Evolutionary conservation across 2,888 invertebrate genomes (phyloP), one percentile per base, ranked within the genome.

Genomic region (Notodonta dromedarius): DNA sequence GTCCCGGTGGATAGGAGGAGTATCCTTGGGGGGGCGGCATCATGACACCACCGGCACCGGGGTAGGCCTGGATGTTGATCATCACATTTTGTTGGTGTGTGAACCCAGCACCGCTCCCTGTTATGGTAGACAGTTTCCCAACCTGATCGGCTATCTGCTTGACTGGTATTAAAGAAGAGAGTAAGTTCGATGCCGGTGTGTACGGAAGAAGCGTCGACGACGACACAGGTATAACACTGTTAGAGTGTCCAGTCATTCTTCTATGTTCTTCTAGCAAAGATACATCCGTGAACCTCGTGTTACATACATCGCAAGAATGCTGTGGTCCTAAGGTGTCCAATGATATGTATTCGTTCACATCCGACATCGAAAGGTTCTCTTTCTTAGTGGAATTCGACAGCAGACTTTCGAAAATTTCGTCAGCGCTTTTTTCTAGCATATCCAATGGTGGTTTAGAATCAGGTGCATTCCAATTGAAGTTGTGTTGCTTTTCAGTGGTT

Each of bases 71-170:
- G 42, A 95, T 95, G 72, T 95, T 95, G 57, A 95, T 95, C 86
- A 95, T 92, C 3, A 95, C 95, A 77, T 95, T 95, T 77, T 95
- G 95, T 76, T 95, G 95, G 74, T 95, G 95, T 59, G 95, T 94
- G 56, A 91, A 94, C 1, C 88, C 88, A 32, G 89, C 70, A 0
- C 84, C 80, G 63, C 76, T 77, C 35, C 80, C 79, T 11, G 86
- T 82, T 1, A 90, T 88, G 0, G 78, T 80, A 5, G 92, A 87
- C 32, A 94, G 69, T 70, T 94, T 93, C 13, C 93, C 93, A 13
- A 94, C 93, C 79, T 93, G 92, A 69, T 94, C 94, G 14, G 90
- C 94, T 62, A 94, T 77, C 65, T 91, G 90, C 71, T 92, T 93
- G 0, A 93, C 92, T 4, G 94, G 93, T 24, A 94, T 71, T 64